These are phyloP conservation scores for Numenius phaeopus DNA, from an alignment of 2,797 vertebrate genomes.

Conservation along the genomic window DNA sequence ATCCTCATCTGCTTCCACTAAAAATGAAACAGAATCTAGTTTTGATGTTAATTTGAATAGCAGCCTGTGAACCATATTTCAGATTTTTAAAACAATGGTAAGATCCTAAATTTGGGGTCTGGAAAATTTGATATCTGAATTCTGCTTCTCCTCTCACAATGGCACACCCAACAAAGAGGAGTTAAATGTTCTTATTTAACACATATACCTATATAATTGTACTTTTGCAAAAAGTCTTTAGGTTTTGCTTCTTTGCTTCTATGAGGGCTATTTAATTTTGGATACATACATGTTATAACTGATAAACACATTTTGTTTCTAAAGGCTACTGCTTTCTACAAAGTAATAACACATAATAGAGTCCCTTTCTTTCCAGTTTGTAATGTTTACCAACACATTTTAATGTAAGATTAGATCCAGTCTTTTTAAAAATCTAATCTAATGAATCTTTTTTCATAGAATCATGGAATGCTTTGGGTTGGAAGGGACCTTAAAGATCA, in stretches of 20 bases:
- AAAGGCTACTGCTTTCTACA: neutral
- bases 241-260: neutral
- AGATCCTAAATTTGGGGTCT: neutral
- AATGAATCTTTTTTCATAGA: neutral
- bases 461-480: too few species aligned
- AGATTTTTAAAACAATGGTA: neutral
- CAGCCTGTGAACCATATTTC: conserved; percentile 15
- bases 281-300: neutral
- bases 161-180: neutral
- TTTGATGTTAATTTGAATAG: conserved; percentile 43
- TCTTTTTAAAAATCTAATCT: neutral
- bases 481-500: too few species aligned
- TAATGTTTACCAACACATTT: neutral
- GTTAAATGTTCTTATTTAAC: neutral
- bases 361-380: neutral
- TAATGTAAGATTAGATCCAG: neutral
- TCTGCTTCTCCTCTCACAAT: neutral
- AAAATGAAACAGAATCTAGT: conserved; percentile 42
- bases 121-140: neutral
- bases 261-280: neutral
- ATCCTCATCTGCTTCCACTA: conserved; percentile 62
- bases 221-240: neutral
- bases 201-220: neutral
- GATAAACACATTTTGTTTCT: neutral
- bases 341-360: neutral